Evolutionary conservation across 2,888 invertebrate genomes (phyloP).

Genomic region (Mythimna albipuncta): DNA sequence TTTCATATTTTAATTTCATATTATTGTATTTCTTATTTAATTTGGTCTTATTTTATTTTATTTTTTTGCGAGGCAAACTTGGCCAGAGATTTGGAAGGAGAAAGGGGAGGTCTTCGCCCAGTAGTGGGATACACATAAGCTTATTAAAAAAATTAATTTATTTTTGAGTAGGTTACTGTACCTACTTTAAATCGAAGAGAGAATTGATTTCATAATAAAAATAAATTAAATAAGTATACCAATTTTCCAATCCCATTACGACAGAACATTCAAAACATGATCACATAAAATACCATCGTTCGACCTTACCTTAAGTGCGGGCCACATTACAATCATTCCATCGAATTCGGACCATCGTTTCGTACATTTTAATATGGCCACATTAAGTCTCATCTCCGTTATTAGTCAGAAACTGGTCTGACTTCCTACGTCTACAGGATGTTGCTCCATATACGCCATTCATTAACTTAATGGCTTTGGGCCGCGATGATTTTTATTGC

Average conservation of each 20-base stretch:
- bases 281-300: constrained; percentile 24
- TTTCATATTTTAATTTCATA: background rate
- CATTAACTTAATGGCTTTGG: constrained; percentile 84
- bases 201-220: background rate
- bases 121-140: too few relatives aligned
- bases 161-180: too few relatives aligned
- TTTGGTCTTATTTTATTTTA: background rate
- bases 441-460: constrained; percentile 87
- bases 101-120: too few relatives aligned
- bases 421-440: constrained; percentile 87
- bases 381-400: constrained; percentile 81
- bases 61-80: too few relatives aligned
- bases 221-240: constrained; percentile 3
- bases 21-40: background rate
- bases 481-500: constrained; percentile 80
- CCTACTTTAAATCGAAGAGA: background rate
- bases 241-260: constrained; percentile 35
- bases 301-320: constrained; percentile 77
- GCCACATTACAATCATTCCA: constrained; percentile 79
- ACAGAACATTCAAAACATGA: constrained; percentile 22
- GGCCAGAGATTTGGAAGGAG: too few relatives aligned
- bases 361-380: constrained; percentile 66
- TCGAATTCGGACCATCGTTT: constrained; percentile 73
- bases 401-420: constrained; percentile 85
- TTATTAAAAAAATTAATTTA: too few relatives aligned